Conservation (phyloP, 2,113 vertebrate genomes). For the Struthidea cinerea region DNA sequence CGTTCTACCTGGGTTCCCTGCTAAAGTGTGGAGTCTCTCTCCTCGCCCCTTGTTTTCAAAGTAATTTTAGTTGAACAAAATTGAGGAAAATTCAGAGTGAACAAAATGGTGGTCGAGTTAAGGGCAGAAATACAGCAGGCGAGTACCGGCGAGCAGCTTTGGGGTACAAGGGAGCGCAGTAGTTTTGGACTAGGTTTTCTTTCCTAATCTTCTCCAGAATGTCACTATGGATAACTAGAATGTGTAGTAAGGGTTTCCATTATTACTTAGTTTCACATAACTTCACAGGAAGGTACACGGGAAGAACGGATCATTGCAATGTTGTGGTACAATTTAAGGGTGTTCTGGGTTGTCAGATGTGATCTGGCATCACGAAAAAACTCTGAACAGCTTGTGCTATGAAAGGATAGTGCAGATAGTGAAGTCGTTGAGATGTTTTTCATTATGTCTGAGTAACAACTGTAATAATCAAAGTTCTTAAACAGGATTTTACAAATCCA, state of each 20-base stretch:
- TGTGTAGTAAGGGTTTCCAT: background rate
- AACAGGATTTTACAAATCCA: constrained; percentile 13
- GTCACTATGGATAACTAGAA: background rate
- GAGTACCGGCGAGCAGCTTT: background rate
- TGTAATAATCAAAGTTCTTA: background rate
- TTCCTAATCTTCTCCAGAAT: background rate
- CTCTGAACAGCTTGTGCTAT: background rate
- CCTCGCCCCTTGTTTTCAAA: background rate
- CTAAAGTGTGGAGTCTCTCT: too few relatives aligned
- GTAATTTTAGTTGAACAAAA: background rate
- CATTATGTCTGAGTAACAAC: background rate
- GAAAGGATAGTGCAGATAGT: background rate
- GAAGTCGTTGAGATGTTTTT: background rate
- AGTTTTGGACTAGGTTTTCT: background rate
- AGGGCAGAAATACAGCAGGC: background rate
- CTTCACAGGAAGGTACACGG: background rate
- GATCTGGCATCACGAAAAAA: background rate
- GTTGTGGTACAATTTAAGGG: background rate
- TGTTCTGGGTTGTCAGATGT: background rate
- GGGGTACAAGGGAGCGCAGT: background rate
- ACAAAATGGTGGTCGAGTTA: background rate
- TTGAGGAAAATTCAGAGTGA: background rate
- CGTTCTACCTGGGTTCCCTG: rapidly evolving
- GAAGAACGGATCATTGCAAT: rapidly evolving
- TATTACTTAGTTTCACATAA: background rate